These are phyloP conservation scores for Melanerpes aurifrons DNA, from an alignment of 2,113 vertebrate species.

Conservation along the genomic window DNA sequence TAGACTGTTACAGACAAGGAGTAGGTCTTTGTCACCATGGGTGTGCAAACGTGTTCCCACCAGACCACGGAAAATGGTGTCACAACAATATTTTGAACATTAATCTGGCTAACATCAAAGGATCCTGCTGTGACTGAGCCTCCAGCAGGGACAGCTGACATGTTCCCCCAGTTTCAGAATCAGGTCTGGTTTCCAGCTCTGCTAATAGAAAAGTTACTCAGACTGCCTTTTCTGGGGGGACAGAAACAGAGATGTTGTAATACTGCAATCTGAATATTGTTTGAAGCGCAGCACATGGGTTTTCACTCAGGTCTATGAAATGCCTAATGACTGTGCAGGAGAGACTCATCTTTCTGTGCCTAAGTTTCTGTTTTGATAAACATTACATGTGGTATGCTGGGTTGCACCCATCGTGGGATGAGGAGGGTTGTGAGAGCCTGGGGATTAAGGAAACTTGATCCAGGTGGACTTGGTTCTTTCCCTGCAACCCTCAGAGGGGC, in stretches of 20 bases:
- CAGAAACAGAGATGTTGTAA: not conserved
- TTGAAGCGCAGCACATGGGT: not conserved
- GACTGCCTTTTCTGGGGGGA: not conserved
- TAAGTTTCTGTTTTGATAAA: not conserved
- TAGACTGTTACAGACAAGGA: not conserved
- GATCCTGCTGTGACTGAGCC: not conserved
- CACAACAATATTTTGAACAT: not conserved
- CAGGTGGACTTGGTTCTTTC: too few relatives aligned
- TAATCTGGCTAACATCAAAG: not conserved
- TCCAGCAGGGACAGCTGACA: rapidly evolving
- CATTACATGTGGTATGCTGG: too few relatives aligned
- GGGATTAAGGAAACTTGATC: too few relatives aligned
- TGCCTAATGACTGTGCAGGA: rapidly evolving
- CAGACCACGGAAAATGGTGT: rapidly evolving
- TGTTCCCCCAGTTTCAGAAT: not conserved
- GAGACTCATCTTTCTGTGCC: not conserved
- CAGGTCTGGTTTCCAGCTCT: not conserved
- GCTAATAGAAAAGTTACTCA: not conserved
- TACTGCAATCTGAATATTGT: rapidly evolving
- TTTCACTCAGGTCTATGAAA: not conserved
- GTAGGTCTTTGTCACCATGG: not conserved
- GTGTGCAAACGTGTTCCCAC: rapidly evolving
- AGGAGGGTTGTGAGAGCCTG: too few relatives aligned
- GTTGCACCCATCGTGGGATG: too few relatives aligned
- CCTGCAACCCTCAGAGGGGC: too few relatives aligned